Evolutionary conservation across 2,797 vertebrate species (phyloP).

Genomic region (Podarcis lilfordi): DNA sequence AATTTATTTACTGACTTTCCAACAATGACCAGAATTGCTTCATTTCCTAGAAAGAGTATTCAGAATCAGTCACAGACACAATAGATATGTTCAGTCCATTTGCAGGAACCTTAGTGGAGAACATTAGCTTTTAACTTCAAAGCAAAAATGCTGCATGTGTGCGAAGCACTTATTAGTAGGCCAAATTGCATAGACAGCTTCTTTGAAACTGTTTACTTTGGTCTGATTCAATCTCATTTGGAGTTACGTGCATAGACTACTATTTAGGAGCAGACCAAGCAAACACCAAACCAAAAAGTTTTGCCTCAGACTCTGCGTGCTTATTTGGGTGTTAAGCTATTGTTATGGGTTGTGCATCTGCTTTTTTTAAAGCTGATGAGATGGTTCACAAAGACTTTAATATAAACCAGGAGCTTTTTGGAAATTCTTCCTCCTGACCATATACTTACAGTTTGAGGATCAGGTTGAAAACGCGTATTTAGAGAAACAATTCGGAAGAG

Average conservation of each 20-base stretch:
- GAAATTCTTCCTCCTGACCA: not conserved
- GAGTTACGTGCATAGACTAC: not conserved
- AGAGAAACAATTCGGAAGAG: constrained; percentile 71
- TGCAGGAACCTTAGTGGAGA: not conserved
- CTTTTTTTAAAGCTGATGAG: no score
- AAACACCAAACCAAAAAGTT: not conserved
- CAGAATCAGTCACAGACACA: not conserved
- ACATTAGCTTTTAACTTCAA: not conserved
- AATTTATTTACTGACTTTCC: not conserved
- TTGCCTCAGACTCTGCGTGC: not conserved
- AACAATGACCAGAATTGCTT: not conserved
- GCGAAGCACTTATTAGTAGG: not conserved
- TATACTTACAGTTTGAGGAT: constrained; percentile 69
- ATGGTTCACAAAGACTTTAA: not conserved
- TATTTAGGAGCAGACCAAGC: not conserved
- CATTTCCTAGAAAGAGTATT: not conserved
- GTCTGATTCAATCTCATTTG: not conserved
- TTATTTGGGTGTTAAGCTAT: not conserved
- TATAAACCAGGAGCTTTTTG: not conserved
- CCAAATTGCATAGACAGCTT: not conserved
- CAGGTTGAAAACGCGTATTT: constrained; percentile 69
- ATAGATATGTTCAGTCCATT: not conserved
- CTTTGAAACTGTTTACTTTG: not conserved
- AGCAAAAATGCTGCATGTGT: not conserved
- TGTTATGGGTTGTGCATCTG: not conserved